Conservation (phyloP, 2,888 invertebrate species). For the Perizoma flavofasciatum region DNA sequence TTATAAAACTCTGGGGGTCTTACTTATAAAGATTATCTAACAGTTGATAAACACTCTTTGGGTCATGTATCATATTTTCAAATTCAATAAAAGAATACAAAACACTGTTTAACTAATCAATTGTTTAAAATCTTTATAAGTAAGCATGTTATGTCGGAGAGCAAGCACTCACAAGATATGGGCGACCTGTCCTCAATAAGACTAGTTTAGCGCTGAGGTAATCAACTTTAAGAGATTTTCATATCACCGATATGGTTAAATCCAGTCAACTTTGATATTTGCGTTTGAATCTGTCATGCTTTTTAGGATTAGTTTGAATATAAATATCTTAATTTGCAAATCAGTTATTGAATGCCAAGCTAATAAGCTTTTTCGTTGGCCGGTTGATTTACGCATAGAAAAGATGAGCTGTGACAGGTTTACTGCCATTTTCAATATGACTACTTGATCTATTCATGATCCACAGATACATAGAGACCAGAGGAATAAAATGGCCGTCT, state of each 20-base stretch:
- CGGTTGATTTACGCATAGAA: conserved; percentile 11
- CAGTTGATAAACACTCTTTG: no score
- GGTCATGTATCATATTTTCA: no score
- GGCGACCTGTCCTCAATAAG: conserved; percentile 54
- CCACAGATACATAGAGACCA: no score
- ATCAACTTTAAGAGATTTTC: conserved; percentile 52
- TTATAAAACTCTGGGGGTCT: no score
- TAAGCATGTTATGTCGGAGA: conserved; percentile 8
- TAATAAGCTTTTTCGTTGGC: conserved; percentile 6
- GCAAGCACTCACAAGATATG: conserved; percentile 41
- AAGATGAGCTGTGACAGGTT: background rate
- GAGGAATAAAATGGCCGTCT: no score
- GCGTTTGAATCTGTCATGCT: conserved; percentile 13
- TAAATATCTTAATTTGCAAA: conserved; percentile 12
- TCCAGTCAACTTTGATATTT: conserved; percentile 34
- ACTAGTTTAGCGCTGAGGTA: conserved; percentile 51
- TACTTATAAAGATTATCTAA: no score
- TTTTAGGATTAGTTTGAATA: conserved; percentile 12
- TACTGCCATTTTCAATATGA: no score
- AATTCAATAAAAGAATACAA: no score
- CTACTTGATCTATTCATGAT: no score
- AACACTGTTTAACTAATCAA: background rate
- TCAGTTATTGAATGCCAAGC: background rate
- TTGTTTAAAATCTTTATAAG: conserved; percentile 2
- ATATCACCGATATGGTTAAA: conserved; percentile 33